Base-by-base conservation (phyloP, 2,797 vertebrate species). In the Luscinia luscinia region DNA sequence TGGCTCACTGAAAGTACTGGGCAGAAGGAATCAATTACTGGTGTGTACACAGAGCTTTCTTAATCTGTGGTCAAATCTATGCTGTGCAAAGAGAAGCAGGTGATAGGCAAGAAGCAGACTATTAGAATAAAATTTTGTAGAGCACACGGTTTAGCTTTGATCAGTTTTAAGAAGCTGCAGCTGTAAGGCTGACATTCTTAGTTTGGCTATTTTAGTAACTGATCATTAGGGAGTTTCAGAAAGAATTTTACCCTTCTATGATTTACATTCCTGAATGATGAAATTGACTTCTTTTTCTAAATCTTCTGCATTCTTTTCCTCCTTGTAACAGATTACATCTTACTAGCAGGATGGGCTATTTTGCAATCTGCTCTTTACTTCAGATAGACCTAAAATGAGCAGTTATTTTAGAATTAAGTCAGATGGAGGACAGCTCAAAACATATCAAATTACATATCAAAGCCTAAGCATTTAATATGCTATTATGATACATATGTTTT, bases 221-320 rank as follows among this genome's bases (percentile, higher is more conserved):
- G 77, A 87, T 95, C 74, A 79, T 95, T 89, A 93, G 87, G 74
- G 76, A 94, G 63, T 79, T 95, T 89, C 77, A 93, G 88, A 94
- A 81, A 69, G 55, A 81, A 58, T 90, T 69, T 95, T 62, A 66
- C 41, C 76, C 36, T 63, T 84, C 40, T 82, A 38, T 82, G 66
- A 95, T 95, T 96, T 94, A 79, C 48, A 73, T 79, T 95, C 52
- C 59, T 89, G 70, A 84, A 76, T 88, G 69, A 84, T 76, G 36
- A 89, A 90, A 87, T 21, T 76, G 51, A 87, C 66, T 88, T 79
- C 54, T 76, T 90, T 96, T 90, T 73, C 83, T 63, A 69, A 90
- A 86, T 94, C 14, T 72, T 89, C 68, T 78, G 5, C 67, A 82
- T 91, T 91, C 43, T 59, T 46, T 59, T 46, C 4, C 9, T 48